Conservation (phyloP, 2,888 invertebrate genomes). For the Acronicta alni region DNA sequence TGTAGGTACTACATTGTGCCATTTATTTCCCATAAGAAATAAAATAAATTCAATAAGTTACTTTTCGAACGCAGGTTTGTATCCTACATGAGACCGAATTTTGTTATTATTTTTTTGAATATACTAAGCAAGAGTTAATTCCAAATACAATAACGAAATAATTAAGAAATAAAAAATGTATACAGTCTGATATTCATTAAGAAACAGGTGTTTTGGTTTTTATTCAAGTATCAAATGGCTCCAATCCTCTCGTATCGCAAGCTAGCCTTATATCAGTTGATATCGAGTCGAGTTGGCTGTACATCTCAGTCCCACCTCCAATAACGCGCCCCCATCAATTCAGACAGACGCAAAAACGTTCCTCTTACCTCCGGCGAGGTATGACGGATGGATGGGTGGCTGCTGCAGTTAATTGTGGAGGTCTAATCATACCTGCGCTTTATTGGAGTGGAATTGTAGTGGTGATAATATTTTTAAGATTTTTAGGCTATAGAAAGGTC, state of each 20-base stretch:
- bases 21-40: no score
- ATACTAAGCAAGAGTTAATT: no score
- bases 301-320: constrained; percentile 80
- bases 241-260: constrained; percentile 50
- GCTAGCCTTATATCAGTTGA: constrained; percentile 82
- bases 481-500: background rate
- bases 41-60: no score
- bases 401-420: constrained; percentile 51
- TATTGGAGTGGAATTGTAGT: constrained; percentile 14
- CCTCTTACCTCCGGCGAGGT: constrained; percentile 62
- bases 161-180: no score
- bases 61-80: no score
- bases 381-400: constrained; percentile 70
- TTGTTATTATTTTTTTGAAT: no score
- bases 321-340: constrained; percentile 84
- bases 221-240: constrained; percentile 64
- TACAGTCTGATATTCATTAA: no score
- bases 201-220: background rate
- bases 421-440: constrained; percentile 19
- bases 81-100: no score
- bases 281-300: constrained; percentile 72
- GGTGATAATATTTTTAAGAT: background rate
- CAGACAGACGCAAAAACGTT: constrained; percentile 65
- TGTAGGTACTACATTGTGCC: no score
- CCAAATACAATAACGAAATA: no score